Conservation (phyloP, 53 echinoderm and acorn worm genomes). For the Glandiceps talaboti region DNA sequence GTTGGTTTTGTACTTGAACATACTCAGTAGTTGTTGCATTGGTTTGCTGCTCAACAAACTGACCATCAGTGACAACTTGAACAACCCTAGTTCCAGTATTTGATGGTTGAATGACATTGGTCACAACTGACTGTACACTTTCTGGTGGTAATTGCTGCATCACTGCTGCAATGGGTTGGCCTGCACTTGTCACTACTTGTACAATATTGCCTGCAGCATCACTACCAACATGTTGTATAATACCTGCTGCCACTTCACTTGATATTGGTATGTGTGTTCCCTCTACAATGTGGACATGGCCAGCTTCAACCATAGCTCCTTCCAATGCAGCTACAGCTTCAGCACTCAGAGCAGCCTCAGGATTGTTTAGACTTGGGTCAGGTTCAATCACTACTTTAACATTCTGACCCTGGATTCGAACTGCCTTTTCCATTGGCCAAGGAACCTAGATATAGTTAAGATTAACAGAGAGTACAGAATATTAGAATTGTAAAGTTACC, state of each 20-base stretch:
- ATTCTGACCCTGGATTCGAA: constrained; percentile 95
- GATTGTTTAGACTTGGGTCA: constrained; percentile 59
- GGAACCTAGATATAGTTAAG: constrained; percentile 44
- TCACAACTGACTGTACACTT: neutral
- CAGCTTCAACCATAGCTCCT: neutral
- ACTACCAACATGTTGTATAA: neutral
- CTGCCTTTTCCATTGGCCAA: constrained; percentile 96
- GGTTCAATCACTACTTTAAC: constrained; percentile 94
- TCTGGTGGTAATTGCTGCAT: neutral
- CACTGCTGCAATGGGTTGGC: neutral
- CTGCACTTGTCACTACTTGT: neutral
- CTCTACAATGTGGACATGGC: neutral
- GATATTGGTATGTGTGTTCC: neutral
- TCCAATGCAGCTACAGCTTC: constrained; percentile 87
- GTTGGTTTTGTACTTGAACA: neutral
- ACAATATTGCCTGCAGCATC: neutral
- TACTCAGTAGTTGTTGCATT: neutral
- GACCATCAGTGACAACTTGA: neutral
- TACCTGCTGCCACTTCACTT: neutral
- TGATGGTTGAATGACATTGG: neutral
- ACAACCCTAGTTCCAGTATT: neutral
- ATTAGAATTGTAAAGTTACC: too few species aligned
- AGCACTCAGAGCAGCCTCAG: constrained; percentile 35
- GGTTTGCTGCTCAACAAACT: neutral
- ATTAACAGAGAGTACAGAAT: too few species aligned